Conservation (phyloP, 1,140 invertebrate species). For the Drosophila serrata region DNA sequence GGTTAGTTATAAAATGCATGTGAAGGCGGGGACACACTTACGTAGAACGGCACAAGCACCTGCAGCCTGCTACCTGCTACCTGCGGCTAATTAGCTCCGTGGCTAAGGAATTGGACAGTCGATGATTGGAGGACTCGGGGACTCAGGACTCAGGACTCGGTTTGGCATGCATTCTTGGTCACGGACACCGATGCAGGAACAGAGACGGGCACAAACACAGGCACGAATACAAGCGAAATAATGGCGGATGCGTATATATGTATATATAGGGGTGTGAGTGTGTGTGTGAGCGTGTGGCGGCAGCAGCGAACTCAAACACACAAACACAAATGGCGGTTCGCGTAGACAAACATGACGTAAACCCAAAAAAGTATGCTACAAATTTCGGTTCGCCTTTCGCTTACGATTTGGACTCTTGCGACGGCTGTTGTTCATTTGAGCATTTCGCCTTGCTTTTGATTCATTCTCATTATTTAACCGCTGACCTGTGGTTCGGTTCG, state of each 20-base stretch:
- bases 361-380: slow-evolving; percentile 73
- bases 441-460: slow-evolving; percentile 10
- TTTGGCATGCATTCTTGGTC: slow-evolving; percentile 43
- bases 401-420: slow-evolving; percentile 27
- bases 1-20: slow-evolving; percentile 1
- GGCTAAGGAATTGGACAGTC: slow-evolving; percentile 45
- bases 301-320: slow-evolving; percentile 34
- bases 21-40: slow-evolving; percentile 51
- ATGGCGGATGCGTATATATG: slow-evolving; percentile 15
- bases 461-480: slow-evolving; percentile 17
- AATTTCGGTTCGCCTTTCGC: slow-evolving; percentile 42
- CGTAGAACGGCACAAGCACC: slow-evolving; percentile 60
- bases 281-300: slow-evolving; percentile 27
- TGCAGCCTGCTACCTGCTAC: slow-evolving; percentile 18
- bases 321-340: slow-evolving; percentile 61
- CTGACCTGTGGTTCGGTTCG: slow-evolving; percentile 3
- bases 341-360: slow-evolving; percentile 79
- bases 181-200: slow-evolving; percentile 43
- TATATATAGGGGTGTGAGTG: slow-evolving; percentile 12
- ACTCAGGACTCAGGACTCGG: slow-evolving; percentile 18
- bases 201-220: slow-evolving; percentile 33
- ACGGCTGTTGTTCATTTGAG: slow-evolving; percentile 26
- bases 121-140: slow-evolving; percentile 36
- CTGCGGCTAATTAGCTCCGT: slow-evolving; percentile 44
- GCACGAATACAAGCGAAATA: slow-evolving; percentile 38